Evolutionary conservation across 2,888 invertebrate genomes (phyloP).

Genomic region (Sclerodermus sp.): DNA sequence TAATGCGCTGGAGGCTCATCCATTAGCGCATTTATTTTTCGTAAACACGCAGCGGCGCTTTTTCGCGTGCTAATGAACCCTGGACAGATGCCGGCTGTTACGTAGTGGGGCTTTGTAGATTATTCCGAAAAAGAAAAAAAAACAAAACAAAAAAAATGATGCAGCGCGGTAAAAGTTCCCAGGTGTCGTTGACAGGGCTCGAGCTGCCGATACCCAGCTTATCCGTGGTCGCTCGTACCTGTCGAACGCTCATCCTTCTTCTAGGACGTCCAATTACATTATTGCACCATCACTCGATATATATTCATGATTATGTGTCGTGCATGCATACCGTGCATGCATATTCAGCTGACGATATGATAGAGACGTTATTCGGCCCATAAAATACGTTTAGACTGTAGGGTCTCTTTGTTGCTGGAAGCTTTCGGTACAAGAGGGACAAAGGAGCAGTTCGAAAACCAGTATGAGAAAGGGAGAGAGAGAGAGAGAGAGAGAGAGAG

Average conservation of each 20-base stretch:
- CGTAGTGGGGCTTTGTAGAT: too few relatives aligned
- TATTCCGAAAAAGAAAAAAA: too few relatives aligned
- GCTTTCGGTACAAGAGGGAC: background rate
- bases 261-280: conserved; percentile 23
- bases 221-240: background rate
- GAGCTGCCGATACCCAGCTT: too few relatives aligned
- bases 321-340: conserved; percentile 41
- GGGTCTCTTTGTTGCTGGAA: conserved; percentile 12
- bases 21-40: background rate
- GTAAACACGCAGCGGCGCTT: background rate
- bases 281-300: conserved; percentile 33
- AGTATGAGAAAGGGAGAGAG: too few relatives aligned
- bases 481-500: too few relatives aligned
- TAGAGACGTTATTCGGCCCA: conserved; percentile 50
- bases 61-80: conserved; percentile 2
- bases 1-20: too few relatives aligned
- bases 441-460: background rate
- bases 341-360: conserved; percentile 46
- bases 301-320: conserved; percentile 38
- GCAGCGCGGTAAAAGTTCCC: too few relatives aligned
- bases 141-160: too few relatives aligned
- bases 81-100: too few relatives aligned
- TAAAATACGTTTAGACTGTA: conserved; percentile 48
- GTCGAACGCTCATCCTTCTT: conserved; percentile 8
- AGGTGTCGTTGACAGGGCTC: too few relatives aligned